Evolutionary conservation across 2,113 vertebrate species (phyloP).

Genomic region (Melanostigma gelatinosum): DNA sequence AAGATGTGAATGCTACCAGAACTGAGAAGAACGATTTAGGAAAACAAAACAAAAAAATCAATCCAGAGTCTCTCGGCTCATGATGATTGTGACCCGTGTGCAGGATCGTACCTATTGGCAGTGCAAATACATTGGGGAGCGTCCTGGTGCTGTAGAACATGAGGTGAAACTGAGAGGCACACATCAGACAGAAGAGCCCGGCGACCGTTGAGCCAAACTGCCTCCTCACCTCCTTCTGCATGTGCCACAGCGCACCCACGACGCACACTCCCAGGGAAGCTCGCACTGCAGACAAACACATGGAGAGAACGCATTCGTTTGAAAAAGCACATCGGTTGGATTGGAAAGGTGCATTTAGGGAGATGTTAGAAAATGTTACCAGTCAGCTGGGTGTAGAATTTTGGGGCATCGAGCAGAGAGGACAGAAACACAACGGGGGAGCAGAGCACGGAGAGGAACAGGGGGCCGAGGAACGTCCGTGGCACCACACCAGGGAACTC

Average conservation of each 20-base stretch:
- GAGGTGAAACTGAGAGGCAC: conserved; percentile 93
- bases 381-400: conserved; percentile 90
- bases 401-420: conserved; percentile 84
- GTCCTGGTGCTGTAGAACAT: conserved; percentile 98
- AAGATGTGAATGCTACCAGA: conserved; percentile 88
- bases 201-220: conserved; percentile 91
- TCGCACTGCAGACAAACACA: conserved; percentile 83
- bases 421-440: conserved; percentile 85
- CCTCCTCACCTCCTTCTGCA: conserved; percentile 89
- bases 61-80: not conserved
- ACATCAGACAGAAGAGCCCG: conserved; percentile 88
- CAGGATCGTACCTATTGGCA: conserved; percentile 87
- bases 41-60: not conserved
- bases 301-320: not conserved
- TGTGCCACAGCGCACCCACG: conserved; percentile 86
- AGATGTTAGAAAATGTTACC: conserved; percentile 69
- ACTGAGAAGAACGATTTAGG: conserved; percentile 76
- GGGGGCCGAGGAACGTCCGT: conserved; percentile 91
- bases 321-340: not conserved
- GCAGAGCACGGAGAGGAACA: conserved; percentile 86
- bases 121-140: conserved; percentile 92
- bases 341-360: not conserved
- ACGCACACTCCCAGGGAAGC: conserved; percentile 88
- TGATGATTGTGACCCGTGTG: not conserved
- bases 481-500: conserved; percentile 97